Conservation (phyloP, 2,797 vertebrate genomes). For the Pagetopsis macropterus region DNA sequence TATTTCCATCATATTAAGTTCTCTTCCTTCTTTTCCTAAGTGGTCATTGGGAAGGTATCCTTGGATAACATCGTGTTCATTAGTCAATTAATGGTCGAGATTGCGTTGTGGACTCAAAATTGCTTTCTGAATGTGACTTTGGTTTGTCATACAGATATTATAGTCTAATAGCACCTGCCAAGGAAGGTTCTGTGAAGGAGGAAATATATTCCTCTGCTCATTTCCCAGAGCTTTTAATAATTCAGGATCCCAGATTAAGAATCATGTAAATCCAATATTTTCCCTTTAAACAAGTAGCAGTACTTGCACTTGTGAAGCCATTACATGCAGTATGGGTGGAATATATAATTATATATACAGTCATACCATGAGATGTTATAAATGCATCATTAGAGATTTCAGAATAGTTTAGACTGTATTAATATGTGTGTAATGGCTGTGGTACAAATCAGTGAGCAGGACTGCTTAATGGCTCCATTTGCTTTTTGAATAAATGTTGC, state of each 20-base stretch:
- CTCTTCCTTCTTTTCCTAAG: slow-evolving; percentile 71
- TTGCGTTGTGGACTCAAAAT: slow-evolving; percentile 68
- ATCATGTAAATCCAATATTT: slow-evolving; percentile 41
- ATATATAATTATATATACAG: not conserved
- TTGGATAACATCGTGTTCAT: slow-evolving; percentile 77
- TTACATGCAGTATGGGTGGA: slow-evolving; percentile 8
- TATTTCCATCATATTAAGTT: slow-evolving; percentile 82
- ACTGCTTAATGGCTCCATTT: not conserved
- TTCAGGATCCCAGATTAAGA: slow-evolving; percentile 59
- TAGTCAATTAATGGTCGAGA: slow-evolving; percentile 73
- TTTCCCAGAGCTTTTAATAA: slow-evolving; percentile 68
- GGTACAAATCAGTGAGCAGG: not conserved
- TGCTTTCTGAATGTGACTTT: slow-evolving; percentile 77
- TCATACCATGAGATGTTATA: not conserved
- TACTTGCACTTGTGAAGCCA: slow-evolving; percentile 22
- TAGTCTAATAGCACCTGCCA: slow-evolving; percentile 56
- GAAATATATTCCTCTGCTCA: slow-evolving; percentile 53
- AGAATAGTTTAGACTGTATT: not conserved
- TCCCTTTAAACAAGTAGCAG: slow-evolving; percentile 25
- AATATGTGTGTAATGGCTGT: too few relatives aligned
- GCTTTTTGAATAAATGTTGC: not conserved
- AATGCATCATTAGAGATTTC: slow-evolving; percentile 4
- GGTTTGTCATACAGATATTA: slow-evolving; percentile 68
- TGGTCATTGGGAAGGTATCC: slow-evolving; percentile 72
- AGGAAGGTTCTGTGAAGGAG: slow-evolving; percentile 49